These are phyloP conservation scores for Polia nebulosa DNA, from an alignment of 2,888 invertebrate species.

Conservation along the genomic window DNA sequence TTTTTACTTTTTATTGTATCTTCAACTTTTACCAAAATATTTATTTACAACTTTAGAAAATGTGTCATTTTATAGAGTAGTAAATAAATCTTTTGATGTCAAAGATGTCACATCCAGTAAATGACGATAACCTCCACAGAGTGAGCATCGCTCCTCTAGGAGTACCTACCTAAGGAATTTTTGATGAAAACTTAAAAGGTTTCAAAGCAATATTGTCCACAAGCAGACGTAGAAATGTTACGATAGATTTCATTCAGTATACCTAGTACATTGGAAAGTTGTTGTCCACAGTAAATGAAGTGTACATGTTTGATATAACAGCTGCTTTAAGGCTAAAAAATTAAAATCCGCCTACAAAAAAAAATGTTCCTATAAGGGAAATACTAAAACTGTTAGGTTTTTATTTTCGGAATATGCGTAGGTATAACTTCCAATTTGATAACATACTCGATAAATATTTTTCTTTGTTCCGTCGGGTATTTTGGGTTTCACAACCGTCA, in stretches of 20 bases:
- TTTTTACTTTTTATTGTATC: not conserved
- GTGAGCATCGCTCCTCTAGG: conserved; percentile 73
- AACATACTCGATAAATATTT: not conserved
- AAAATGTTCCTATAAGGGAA: too few relatives aligned
- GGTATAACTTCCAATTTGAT: too few relatives aligned
- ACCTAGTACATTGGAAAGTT: conserved; percentile 59
- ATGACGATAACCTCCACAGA: conserved; percentile 73
- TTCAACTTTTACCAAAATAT: not conserved
- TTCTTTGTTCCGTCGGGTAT: not conserved
- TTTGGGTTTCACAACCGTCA: too few relatives aligned
- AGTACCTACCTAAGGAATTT: conserved; percentile 79
- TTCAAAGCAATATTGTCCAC: conserved; percentile 82
- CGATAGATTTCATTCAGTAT: conserved; percentile 67
- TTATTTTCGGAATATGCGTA: not conserved
- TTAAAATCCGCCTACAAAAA: not conserved
- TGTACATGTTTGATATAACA: conserved; percentile 1
- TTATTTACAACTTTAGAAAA: too few relatives aligned
- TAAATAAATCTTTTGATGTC: too few relatives aligned
- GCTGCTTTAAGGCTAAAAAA: too few relatives aligned
- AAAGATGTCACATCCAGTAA: conserved; percentile 46
- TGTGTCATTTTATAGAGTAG: too few relatives aligned
- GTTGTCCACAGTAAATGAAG: conserved; percentile 51
- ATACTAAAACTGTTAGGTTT: too few relatives aligned
- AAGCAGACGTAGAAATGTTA: conserved; percentile 85
- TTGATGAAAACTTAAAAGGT: conserved; percentile 89